Evolutionary conservation across 2,888 invertebrate genomes (phyloP).

Genomic region (Catocala nupta): DNA sequence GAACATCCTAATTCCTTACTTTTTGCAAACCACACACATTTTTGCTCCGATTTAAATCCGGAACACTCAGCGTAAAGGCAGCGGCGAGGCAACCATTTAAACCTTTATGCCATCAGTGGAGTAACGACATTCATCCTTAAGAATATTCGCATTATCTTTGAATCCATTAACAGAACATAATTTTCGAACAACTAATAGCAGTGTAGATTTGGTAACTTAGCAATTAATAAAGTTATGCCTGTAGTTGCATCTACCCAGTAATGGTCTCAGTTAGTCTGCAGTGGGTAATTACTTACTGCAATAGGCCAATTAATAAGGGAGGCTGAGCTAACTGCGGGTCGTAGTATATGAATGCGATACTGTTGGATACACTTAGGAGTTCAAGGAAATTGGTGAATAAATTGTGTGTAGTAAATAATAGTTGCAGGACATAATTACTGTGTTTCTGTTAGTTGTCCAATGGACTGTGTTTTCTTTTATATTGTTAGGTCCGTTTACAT

Average conservation of each 20-base stretch:
- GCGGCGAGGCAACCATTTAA: too few relatives aligned
- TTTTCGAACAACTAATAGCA: slow-evolving; percentile 38
- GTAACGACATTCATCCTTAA: too few relatives aligned
- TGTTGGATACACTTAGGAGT: slow-evolving; percentile 35
- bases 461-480: too few relatives aligned
- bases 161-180: slow-evolving; percentile 37
- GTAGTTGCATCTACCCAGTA: slow-evolving; percentile 57
- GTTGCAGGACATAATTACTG: too few relatives aligned
- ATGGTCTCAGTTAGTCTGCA: slow-evolving; percentile 62
- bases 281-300: slow-evolving; percentile 68
- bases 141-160: too few relatives aligned
- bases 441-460: too few relatives aligned
- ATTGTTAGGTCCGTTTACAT: too few relatives aligned
- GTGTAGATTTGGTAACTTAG: slow-evolving; percentile 48
- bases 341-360: slow-evolving; percentile 53
- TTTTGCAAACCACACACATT: too few relatives aligned
- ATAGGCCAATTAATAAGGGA: slow-evolving; percentile 67
- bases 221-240: slow-evolving; percentile 62
- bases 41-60: too few relatives aligned
- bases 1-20: too few relatives aligned
- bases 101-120: too few relatives aligned
- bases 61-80: too few relatives aligned
- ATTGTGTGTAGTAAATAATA: slow-evolving; percentile 13
- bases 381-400: slow-evolving; percentile 38
- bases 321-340: slow-evolving; percentile 58